Base-by-base conservation (phyloP, 1,140 invertebrate genomes). In the Micrasema longulum region DNA sequence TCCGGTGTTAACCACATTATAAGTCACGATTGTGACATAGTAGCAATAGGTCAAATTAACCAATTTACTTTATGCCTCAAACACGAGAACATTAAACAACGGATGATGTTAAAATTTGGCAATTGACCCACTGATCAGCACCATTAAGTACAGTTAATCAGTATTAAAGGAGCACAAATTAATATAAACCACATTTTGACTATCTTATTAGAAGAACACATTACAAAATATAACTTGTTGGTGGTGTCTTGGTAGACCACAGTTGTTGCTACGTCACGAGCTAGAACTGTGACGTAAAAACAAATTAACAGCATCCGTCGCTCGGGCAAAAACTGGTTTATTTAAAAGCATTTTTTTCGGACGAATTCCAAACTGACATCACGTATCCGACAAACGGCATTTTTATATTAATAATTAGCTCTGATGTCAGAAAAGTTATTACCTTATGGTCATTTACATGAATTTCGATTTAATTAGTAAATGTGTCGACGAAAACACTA, bases 311-410 rank as follows among this genome's bases (percentile, higher is more conserved):
- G 50, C 48, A 68, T 68, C 65, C 50, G 50, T 50, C 22, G 31
- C 5, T 66, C 43, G 48, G 11, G 48, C 65, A 41, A 43, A 64
- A 68, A 68, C 65, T n/a, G 36, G 65, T 68, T 67, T 53, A 52
- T 16, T n/a, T 18, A 52, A 31, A 41, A 7, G 10, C 10, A n/a
- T n/a, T 66, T 55, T 53, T 67, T 68, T 41, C 31, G 10, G 12
- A 12, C 50, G 65, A 68, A 68, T 68, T 68, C 65, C 65, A 38
- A 41, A 38, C 36, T 68, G 65, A 68, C 65, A 68, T 68, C 48
- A 68, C 26, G 23, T 36, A 47, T 64, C 60, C 60, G 60, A 64
- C 12, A 64, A 64, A 64, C 38, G 41, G 41, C 43, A 64, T 64
- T 64, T 64, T 11, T 16, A 60, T 60, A 41, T 20, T 60, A 7